Evolutionary conservation across 2,888 invertebrate genomes (phyloP), one percentile per base, ranked within the genome.

Genomic region (Oxycera nigricornis): DNA sequence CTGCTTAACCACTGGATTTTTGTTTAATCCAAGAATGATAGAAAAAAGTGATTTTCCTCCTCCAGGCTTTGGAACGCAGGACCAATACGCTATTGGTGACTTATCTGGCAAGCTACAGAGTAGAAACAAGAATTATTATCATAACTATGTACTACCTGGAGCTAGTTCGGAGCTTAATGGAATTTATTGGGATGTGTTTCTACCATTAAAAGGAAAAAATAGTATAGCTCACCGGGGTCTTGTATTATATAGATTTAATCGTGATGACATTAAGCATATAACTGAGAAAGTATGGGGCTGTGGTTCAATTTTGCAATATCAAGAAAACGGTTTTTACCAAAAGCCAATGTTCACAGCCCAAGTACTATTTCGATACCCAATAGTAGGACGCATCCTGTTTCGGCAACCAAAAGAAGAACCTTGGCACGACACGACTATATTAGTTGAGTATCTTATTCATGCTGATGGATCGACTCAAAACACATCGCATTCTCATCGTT

Each of bases 61-160:
- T 0, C 87, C 92, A 77, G 93, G 92, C 87, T 88, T 90, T 79
- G 94, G 93, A 39, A 94, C 94, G 0, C 94, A 94, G 82, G 96
- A 97, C 83, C 93, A 94, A 83, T 97, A 96, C 81, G 91, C 95
- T 1, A 87, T 96, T 2, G 97, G 97, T 0, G 96, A 97, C 82
- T 85, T 97, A 11, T 92, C 94, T 72, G 96, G 96, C 22, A 97
- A 97, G 85, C 89, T 92, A 77, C 91, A 92, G 78, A 90, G 89
- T 14, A 88, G 92, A 74, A 92, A 92, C 41, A 90, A 91, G 80
- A 89, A 90, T 78, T 86, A 90, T 59, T 90, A 90, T 82, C 91
- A 90, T 80, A 88, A 89, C 79, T 89, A 90, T 79, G 86, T 92
- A 28, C 86, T 93, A 62, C 89, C 90, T 0, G 92, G 91, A 1